Conservation (phyloP, 2,888 invertebrate species). For the Pollenia griseotomentosa region DNA sequence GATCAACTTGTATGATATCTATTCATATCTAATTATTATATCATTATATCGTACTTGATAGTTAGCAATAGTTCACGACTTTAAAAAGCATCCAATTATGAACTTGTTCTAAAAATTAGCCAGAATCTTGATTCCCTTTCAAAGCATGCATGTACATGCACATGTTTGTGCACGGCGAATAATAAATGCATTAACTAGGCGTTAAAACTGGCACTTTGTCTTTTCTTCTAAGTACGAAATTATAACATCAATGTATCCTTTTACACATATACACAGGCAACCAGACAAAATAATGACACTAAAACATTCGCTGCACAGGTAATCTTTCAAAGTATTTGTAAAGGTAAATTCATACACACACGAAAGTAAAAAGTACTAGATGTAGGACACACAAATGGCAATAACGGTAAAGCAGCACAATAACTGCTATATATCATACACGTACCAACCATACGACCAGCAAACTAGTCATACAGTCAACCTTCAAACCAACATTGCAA, state of each 20-base stretch:
- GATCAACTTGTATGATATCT: no score
- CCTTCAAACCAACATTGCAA: neutral
- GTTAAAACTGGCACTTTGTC: constrained; percentile 40
- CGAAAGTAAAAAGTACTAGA: neutral
- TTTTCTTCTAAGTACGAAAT: neutral
- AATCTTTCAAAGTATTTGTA: neutral
- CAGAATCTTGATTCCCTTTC: no score
- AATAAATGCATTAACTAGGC: constrained; percentile 21
- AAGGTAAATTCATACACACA: no score
- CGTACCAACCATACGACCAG: neutral
- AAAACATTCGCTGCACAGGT: neutral
- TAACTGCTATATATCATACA: constrained; percentile 32
- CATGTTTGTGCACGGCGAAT: neutral
- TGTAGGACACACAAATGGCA: constrained; percentile 6
- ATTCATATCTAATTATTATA: no score
- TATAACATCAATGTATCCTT: constrained; percentile 17
- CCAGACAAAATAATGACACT: constrained; percentile 2
- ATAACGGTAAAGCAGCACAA: constrained; percentile 31
- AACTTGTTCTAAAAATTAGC: no score
- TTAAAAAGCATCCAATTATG: no score
- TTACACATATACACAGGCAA: neutral
- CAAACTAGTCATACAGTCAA: neutral
- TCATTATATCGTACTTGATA: no score
- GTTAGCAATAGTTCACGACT: no score
- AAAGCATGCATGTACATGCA: no score